A percentile compares a stretch with the other conserved stretches of the same genome.
These are phyloP conservation scores for Exaiptasia diaphana DNA, from an alignment of 64 coral and sea anemone species.

Conservation along the genomic window DNA sequence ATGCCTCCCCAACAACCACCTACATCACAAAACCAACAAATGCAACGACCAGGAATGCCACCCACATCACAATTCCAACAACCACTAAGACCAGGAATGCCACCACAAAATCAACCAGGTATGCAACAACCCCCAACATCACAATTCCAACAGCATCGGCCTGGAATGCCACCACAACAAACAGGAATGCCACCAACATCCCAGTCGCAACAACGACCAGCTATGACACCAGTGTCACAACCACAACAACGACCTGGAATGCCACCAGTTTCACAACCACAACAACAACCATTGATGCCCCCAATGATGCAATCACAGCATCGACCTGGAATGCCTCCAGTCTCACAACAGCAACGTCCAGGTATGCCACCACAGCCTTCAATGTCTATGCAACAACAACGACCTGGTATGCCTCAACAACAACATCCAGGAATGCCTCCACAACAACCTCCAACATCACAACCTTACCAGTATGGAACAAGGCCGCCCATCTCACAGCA, in stretches of 20 bases:
- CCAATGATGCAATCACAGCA: no score
- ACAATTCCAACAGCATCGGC: slow-evolving; percentile 1
- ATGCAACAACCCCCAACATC: not conserved
- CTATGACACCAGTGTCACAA: not conserved
- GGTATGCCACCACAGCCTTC: not conserved
- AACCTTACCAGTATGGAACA: not conserved
- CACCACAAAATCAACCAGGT: not conserved
- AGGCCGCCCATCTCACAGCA: not conserved
- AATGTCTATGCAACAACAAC: slow-evolving; percentile 21
- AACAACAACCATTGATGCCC: slow-evolving; percentile 25
- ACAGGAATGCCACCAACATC: not conserved
- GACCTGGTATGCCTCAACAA: not conserved
- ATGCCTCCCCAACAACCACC: not conserved
- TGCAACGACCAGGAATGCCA: slow-evolving; percentile 8
- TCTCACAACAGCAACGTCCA: not conserved
- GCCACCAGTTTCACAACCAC: slow-evolving; percentile 2
- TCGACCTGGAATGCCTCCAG: slow-evolving; percentile 1
- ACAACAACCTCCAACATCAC: slow-evolving; percentile 26
- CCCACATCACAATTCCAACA: not conserved
- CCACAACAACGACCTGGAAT: slow-evolving; percentile 1
- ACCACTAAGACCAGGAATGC: slow-evolving; percentile 5
- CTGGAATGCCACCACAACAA: not conserved
- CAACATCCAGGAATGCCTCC: not conserved
- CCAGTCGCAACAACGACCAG: not conserved
- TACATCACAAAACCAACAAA: slow-evolving; percentile 7